Conservation (phyloP, 2,888 invertebrate genomes). For the Clistopyga incitator region DNA sequence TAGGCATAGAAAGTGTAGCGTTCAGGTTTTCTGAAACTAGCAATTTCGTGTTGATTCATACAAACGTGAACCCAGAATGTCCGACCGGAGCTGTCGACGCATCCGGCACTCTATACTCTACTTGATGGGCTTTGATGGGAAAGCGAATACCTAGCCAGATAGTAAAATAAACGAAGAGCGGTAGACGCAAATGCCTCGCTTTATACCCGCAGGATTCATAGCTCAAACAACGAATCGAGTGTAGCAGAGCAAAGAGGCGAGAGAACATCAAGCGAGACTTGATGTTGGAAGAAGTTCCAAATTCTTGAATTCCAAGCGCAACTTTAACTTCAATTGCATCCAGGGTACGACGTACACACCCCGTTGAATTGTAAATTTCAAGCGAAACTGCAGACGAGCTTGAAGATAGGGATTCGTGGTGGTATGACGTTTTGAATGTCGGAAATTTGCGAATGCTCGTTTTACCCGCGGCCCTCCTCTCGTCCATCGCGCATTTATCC, state of each 20-base stretch:
- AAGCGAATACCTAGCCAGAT: background rate
- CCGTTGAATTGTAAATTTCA: constrained; percentile 6
- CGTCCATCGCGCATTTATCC: constrained; percentile 9
- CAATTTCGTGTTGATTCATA: background rate
- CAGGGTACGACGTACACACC: background rate
- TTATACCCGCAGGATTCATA: constrained; percentile 12
- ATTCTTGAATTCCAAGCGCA: constrained; percentile 24
- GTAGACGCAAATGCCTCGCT: constrained; percentile 5
- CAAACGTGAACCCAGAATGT: background rate
- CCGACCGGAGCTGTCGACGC: background rate
- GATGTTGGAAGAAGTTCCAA: constrained; percentile 33
- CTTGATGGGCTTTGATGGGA: background rate
- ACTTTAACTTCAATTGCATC: background rate
- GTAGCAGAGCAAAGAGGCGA: background rate
- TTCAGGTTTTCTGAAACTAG: background rate
- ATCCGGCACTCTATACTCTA: background rate
- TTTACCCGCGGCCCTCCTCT: background rate
- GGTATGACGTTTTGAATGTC: constrained; percentile 34
- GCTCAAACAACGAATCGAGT: constrained; percentile 31
- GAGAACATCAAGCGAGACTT: constrained; percentile 14
- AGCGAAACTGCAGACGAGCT: background rate
- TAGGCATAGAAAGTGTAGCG: background rate
- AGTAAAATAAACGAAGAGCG: background rate
- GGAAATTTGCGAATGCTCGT: constrained; percentile 29
- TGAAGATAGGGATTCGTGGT: constrained; percentile 27